Conservation (phyloP, 1,140 invertebrate genomes). For the Phymastichus coffea region DNA sequence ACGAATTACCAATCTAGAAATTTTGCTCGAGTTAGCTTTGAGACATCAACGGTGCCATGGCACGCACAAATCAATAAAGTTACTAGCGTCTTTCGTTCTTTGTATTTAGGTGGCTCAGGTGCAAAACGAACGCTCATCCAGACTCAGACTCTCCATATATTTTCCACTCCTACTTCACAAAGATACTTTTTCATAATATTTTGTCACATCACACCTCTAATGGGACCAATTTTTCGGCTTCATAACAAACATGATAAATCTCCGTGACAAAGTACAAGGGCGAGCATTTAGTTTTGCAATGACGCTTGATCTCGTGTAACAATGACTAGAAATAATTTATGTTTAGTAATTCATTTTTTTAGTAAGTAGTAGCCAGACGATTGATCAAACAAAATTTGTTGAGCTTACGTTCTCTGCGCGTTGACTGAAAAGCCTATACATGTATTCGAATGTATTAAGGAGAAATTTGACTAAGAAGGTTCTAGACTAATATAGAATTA, state of each 20-base stretch:
- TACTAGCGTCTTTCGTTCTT: constrained; percentile 21
- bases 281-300: constrained; percentile 25
- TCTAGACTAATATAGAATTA: constrained; percentile 8
- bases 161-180: no score
- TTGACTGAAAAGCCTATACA: constrained; percentile 11
- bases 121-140: constrained; percentile 13
- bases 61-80: no score
- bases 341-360: constrained; percentile 16
- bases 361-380: neutral
- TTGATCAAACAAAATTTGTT: neutral
- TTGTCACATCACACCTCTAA: no score
- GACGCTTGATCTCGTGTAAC: constrained; percentile 37
- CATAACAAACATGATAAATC: neutral
- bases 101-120: constrained; percentile 21
- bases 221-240: constrained; percentile 27
- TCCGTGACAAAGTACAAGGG: neutral
- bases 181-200: no score
- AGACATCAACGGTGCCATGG: no score
- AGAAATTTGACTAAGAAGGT: constrained; percentile 12
- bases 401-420: neutral
- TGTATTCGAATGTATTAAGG: constrained; percentile 3
- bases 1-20: no score
- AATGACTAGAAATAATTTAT: constrained; percentile 2
- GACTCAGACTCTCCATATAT: no score
- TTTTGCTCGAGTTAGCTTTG: no score